Evolutionary conservation across 2,113 vertebrate genomes (phyloP), one percentile per base, ranked within the genome.

Genomic region (Vidua chalybeata): DNA sequence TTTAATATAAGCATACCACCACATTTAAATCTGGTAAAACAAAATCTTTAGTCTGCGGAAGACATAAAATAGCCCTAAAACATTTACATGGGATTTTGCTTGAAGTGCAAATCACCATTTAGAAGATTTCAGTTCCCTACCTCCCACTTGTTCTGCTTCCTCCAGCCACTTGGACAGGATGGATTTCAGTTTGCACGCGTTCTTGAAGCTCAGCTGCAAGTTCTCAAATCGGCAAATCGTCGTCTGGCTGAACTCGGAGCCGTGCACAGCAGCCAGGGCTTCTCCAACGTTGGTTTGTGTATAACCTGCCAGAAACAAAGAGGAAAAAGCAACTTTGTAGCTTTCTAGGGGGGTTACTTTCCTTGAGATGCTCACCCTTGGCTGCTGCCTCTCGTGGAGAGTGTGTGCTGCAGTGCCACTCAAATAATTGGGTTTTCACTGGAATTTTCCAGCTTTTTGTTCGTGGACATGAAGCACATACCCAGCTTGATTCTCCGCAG

Each of bases 201-300:
- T 99, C 97, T 99, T 99, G 94, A 99, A 99, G 96, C 99, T 99
- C 96, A 99, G 98, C 96, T 99, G 99, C 95, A 99, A 96, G 96
- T 99, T 99, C 97, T 99, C 99, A 97, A 99, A 99, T 35, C 99
- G 98, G 96, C 99, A 99, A 96, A 99, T 99, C 4, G 99, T 99
- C 22, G 99, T 99, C 97, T 99, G 99, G 94, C 99, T 99, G 98
- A 99, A 99, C 95, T 99, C 99, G 1, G 99, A 99, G 93, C 99
- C 99, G 0, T 99, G 99, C 78, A 99, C 99, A 2, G 99, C 99
- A 46, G 99, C 99, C 51, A 99, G 98, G 1, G 99, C 99, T 96
- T 99, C 99, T 26, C 99, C 99, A 31, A 99, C 99, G 2, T 99
- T 99, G n/a, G 99, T 99, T 94, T 99, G 99, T 19, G 99, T 99